Evolutionary conservation across 2,888 invertebrate species (phyloP).

Genomic region (Tachina lurida): DNA sequence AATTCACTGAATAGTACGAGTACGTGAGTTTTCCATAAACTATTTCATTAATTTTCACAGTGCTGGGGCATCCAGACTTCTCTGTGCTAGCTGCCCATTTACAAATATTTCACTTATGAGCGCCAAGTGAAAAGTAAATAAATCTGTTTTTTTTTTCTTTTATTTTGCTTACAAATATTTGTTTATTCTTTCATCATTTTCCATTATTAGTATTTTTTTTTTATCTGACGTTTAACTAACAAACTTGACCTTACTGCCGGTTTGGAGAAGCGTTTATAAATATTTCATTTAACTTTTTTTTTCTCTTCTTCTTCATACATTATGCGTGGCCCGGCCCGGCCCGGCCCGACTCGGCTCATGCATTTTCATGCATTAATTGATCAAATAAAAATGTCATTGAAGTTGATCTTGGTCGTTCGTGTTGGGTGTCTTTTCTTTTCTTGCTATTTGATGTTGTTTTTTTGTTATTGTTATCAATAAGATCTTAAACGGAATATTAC

Average conservation of each 20-base stretch:
- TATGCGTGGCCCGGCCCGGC: slow-evolving; percentile 23
- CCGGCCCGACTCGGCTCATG: neutral
- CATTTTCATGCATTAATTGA: slow-evolving; percentile 64
- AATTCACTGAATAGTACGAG: slow-evolving; percentile 17
- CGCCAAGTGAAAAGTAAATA: slow-evolving; percentile 52
- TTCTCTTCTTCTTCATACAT: neutral
- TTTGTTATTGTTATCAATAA: slow-evolving; percentile 7
- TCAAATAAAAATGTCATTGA: slow-evolving; percentile 72
- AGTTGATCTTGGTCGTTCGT: slow-evolving; percentile 43
- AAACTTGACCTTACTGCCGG: slow-evolving; percentile 69
- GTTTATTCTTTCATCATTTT: slow-evolving; percentile 7
- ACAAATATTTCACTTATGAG: slow-evolving; percentile 43
- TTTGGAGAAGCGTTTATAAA: slow-evolving; percentile 38
- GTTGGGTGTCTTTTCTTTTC: slow-evolving; percentile 51
- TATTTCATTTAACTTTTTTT: neutral
- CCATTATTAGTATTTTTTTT: slow-evolving; percentile 29
- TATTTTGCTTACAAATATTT: slow-evolving; percentile 22
- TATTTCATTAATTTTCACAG: slow-evolving; percentile 24
- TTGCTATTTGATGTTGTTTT: neutral
- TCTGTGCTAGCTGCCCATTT: neutral
- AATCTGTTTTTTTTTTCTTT: slow-evolving; percentile 35
- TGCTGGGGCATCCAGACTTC: neutral
- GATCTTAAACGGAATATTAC: neutral
- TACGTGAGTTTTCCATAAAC: slow-evolving; percentile 19
- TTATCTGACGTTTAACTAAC: slow-evolving; percentile 60